Percentiles rank a stretch among this genome's conserved stretches.
Conservation (phyloP, 37 sponge, comb jelly and placozoan species). For the Aplysina aerophoba region DNA sequence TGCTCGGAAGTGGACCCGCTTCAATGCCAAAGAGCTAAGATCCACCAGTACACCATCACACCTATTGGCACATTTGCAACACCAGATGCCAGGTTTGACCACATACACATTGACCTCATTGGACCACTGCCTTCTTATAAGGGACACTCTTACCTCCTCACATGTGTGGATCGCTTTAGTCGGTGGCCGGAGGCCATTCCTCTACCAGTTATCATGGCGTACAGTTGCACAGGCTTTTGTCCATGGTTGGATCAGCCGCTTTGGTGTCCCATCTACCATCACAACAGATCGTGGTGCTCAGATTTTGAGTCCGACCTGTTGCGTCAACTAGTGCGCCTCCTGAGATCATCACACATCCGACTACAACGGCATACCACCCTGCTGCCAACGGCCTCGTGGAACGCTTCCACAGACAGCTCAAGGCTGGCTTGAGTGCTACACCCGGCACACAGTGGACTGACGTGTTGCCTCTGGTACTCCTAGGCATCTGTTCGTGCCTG, state of each 20-base stretch:
- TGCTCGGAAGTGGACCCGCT: constrained; percentile 41
- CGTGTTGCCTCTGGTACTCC: neutral
- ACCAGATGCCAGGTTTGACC: constrained; percentile 39
- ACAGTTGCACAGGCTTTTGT: constrained; percentile 56
- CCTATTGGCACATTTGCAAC: constrained; percentile 8
- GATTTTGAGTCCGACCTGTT: too few species aligned
- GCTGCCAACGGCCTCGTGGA: constrained; percentile 62
- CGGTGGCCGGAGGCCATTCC: constrained; percentile 59
- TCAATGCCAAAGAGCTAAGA: constrained; percentile 45
- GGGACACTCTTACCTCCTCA: constrained; percentile 37
- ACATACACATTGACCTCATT: constrained; percentile 49
- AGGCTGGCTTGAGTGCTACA: constrained; percentile 33
- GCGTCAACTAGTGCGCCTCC: constrained; percentile 10
- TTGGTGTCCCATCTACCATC: constrained; percentile 61
- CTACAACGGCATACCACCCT: constrained; percentile 47
- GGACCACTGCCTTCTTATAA: constrained; percentile 50
- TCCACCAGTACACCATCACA: constrained; percentile 40
- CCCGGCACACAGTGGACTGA: constrained; percentile 15
- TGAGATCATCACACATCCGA: constrained; percentile 11
- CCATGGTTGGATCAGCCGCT: constrained; percentile 50
- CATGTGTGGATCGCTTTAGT: constrained; percentile 45
- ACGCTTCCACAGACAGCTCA: constrained; percentile 59
- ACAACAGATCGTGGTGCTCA: constrained; percentile 62
- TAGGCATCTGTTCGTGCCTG: neutral
- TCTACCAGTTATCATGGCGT: constrained; percentile 16